These are phyloP conservation scores for Struthio camelus DNA, from an alignment of 2,113 vertebrate genomes.

Conservation along the genomic window DNA sequence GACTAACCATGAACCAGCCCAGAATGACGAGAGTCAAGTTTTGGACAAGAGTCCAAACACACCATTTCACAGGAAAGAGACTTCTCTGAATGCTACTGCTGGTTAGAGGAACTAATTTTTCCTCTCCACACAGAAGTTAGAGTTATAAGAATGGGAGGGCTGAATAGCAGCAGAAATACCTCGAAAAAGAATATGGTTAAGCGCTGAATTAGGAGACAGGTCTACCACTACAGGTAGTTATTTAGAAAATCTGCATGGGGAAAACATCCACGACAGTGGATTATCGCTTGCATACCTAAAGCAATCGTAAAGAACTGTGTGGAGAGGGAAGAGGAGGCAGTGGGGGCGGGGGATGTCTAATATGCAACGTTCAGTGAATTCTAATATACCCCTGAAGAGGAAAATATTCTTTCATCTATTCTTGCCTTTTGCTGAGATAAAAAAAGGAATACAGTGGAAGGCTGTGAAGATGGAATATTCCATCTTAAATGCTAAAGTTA, in stretches of 20 bases:
- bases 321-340: neutral
- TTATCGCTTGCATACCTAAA: neutral
- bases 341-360: neutral
- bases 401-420: neutral
- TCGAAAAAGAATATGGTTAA: neutral
- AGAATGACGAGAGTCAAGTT: neutral
- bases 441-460: neutral
- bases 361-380: neutral
- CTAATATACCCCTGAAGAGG: neutral
- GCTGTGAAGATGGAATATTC: neutral
- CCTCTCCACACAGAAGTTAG: neutral
- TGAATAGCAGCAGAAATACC: neutral
- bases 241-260: neutral
- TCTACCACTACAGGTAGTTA: neutral
- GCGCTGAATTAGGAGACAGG: neutral
- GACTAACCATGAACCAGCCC: neutral
- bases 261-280: neutral
- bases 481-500: neutral
- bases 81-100: neutral
- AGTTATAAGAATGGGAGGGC: neutral
- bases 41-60: neutral
- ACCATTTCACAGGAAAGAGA: neutral
- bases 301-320: neutral
- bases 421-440: neutral
- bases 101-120: neutral